Conservation (phyloP, 2,888 invertebrate species). For the Melanargia galathea region DNA sequence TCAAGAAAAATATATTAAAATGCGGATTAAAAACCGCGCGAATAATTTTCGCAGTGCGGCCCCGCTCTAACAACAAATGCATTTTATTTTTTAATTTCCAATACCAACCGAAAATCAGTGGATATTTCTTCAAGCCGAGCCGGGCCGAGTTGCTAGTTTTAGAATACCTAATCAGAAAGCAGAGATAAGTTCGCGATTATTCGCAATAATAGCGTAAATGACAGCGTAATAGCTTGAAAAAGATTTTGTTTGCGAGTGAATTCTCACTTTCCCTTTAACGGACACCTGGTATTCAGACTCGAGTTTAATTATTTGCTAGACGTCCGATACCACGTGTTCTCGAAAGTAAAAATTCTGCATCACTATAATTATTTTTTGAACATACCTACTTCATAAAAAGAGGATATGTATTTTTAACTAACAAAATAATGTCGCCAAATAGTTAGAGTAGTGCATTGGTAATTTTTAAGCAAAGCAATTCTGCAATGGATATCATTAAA, state of each 20-base stretch:
- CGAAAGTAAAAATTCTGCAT: constrained; percentile 40
- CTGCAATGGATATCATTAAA: too few species aligned
- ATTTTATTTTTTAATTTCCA: too few species aligned
- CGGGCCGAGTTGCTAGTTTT: too few species aligned
- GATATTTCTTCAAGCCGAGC: too few species aligned
- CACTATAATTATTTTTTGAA: neutral
- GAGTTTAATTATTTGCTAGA: constrained; percentile 57
- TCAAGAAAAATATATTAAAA: too few species aligned
- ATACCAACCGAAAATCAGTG: too few species aligned
- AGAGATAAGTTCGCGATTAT: constrained; percentile 15
- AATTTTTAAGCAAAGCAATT: neutral
- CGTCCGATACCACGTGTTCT: constrained; percentile 48
- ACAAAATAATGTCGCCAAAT: neutral
- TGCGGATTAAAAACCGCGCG: too few species aligned
- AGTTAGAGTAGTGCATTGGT: neutral
- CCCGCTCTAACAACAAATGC: too few species aligned
- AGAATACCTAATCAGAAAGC: neutral
- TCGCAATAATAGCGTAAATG: constrained; percentile 35
- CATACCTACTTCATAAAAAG: neutral
- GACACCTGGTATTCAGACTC: constrained; percentile 51
- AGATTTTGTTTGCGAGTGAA: constrained; percentile 48
- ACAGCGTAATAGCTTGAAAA: constrained; percentile 34
- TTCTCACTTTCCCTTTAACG: constrained; percentile 66
- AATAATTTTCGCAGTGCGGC: too few species aligned
- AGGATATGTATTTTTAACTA: neutral